Evolutionary conservation across 2,797 vertebrate species (phyloP).

Genomic region (Lutjanus argentimaculatus): DNA sequence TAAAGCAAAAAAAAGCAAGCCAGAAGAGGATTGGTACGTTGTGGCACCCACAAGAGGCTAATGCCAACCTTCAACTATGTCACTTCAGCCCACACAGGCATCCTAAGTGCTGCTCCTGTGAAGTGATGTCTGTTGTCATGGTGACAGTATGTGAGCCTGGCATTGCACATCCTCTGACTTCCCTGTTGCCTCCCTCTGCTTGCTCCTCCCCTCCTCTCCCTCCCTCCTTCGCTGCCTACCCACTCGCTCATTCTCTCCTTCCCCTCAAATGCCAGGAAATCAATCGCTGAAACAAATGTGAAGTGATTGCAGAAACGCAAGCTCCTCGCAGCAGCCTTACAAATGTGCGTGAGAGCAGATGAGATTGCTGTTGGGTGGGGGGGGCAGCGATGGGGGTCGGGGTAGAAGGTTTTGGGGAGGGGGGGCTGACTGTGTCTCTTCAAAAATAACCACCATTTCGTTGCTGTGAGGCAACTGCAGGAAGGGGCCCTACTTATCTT

Average conservation of each 20-base stretch:
- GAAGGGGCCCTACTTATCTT: conserved; percentile 71
- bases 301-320: conserved; percentile 82
- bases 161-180: conserved; percentile 78
- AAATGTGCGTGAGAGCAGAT: conserved; percentile 65
- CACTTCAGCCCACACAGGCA: conserved; percentile 84
- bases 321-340: conserved; percentile 68
- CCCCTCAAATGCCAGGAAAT: conserved; percentile 76
- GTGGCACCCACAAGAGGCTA: conserved; percentile 77
- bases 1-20: conserved; percentile 26
- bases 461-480: conserved; percentile 65
- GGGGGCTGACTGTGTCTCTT: conserved; percentile 40
- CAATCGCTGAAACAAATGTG: conserved; percentile 82
- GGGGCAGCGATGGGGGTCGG: not conserved
- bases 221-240: conserved; percentile 48
- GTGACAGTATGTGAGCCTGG: conserved; percentile 80
- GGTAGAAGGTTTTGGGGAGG: not conserved
- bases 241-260: conserved; percentile 69
- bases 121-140: conserved; percentile 90
- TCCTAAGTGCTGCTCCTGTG: conserved; percentile 82
- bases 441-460: conserved; percentile 70
- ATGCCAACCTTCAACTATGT: conserved; percentile 78
- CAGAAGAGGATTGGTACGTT: conserved; percentile 53
- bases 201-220: conserved; percentile 17
- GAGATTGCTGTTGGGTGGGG: conserved; percentile 51
- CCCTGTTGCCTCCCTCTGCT: conserved; percentile 46